Base-by-base conservation (phyloP, 2,113 vertebrate genomes). In the Hassar affinis region DNA sequence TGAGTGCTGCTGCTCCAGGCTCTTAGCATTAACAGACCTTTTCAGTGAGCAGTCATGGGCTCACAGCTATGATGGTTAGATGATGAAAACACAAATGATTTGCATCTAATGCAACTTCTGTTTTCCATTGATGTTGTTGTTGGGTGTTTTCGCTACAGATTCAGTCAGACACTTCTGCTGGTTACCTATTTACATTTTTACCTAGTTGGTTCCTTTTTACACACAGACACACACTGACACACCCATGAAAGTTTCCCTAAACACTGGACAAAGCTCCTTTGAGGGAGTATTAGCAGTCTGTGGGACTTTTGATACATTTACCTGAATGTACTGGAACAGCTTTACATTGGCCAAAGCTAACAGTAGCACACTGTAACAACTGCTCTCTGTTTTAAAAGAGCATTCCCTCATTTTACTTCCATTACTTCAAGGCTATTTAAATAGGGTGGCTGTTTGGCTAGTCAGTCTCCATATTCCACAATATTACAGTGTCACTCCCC, bases 21-120 rank as follows among this genome's bases (percentile, higher is more conserved):
- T 85, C 1, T 81, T 87, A 85, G 88, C 59, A 77, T 90, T 84
- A 92, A 78, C 75, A 81, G 30, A 85, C 27, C 66, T 87, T 76
- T 59, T 33, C 78, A 57, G 74, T 57, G 64, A 64, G 56, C 20
- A 12, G 57, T 25, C 27, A n/a, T 30, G 9, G n/a, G 38, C 25
- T 82, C 68, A 45, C 38, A 25, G 68, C 11, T 12, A 45, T n/a
- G 68, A 71, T 17, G 38, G 3, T 6, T 25, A 20, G 66, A 12
- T 69, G 66, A 12, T 69, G 20, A 69, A 42, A 42, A 42, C 9
- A 69, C 3, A 33, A 20, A 20, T 38, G 6, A 51, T 47, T 47
- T 6, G 22, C 27, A 35, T 35, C 14, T 4, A 64, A 18, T 35
- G 30, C 30, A 20, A 66, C 33, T 1, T 79, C 38, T 18, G 54